Evolutionary conservation across 1,140 invertebrate genomes (phyloP).

Genomic region (Battus philenor): DNA sequence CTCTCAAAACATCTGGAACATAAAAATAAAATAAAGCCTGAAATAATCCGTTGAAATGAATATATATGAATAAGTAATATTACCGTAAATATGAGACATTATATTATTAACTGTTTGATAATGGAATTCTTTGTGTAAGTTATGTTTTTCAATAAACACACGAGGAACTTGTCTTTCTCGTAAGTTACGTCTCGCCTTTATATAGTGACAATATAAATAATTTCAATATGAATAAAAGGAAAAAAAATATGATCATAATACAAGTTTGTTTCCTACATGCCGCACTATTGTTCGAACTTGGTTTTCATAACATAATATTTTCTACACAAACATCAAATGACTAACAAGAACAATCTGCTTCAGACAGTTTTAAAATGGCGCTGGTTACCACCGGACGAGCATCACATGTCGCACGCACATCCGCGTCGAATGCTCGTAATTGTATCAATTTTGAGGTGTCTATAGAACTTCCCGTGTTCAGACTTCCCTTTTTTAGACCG

Average conservation of each 20-base stretch:
- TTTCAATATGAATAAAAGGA: conserved; percentile 5
- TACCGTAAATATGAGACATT: too few species aligned
- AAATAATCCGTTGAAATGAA: too few species aligned
- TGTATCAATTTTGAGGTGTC: conserved; percentile 42
- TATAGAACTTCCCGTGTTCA: conserved; percentile 5
- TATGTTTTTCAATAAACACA: too few species aligned
- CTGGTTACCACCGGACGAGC: conserved; percentile 46
- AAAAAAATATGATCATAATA: conserved; percentile 7
- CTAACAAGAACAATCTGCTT: neutral
- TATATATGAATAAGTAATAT: too few species aligned
- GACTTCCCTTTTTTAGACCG: too few species aligned
- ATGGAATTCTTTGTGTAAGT: too few species aligned
- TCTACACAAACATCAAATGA: conserved; percentile 6
- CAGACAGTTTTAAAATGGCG: conserved; percentile 34
- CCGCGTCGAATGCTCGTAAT: conserved; percentile 48
- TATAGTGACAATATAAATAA: conserved; percentile 4
- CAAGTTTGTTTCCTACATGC: conserved; percentile 14
- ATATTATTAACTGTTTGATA: too few species aligned
- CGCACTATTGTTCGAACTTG: conserved; percentile 4
- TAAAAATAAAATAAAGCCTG: too few species aligned
- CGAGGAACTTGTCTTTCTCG: too few species aligned
- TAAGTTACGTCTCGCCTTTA: too few species aligned
- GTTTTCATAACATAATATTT: conserved; percentile 13
- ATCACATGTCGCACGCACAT: conserved; percentile 64
- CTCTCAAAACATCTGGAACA: too few species aligned